Evolutionary conservation across 2,113 vertebrate species (phyloP), one percentile per base, ranked within the genome.

Genomic region (Dolichotis patagonum): DNA sequence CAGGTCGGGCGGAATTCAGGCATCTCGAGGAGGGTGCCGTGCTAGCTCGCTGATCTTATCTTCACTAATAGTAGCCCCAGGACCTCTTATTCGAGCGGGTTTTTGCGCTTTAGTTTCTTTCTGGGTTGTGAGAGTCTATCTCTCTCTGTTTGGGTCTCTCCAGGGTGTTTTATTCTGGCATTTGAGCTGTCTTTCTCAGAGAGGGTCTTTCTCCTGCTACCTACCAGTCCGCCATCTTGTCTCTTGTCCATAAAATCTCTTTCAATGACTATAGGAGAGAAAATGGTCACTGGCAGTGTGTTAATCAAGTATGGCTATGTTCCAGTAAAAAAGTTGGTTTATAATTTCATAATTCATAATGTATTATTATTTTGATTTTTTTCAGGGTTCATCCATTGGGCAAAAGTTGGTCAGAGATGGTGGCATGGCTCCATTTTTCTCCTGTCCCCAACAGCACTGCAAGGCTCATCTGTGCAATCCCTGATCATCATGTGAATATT

Each of bases 401-500:
- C 2, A 41, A 56, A 65, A 82, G n/a, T 35, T 62, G 54, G 16
- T 65, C 89, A 81, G 54, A 65, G 22, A 46, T 26, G 16, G 67
- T 7, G 41, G 14, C 13, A 11, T 28, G 1, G 16, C 62, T 38
- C 38, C n/a, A 28, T 30, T 46, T 19, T 78, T 35, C 35, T 83
- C 43, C 41, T 14, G 24, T 77, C 28, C 13, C 35, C 30, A 30
- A 49, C 11, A 43, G n/a, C 0, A 20, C 54, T 19, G n/a, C 32
- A 0, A 0, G 7, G 13, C 2, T 38, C 52, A 10, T 24, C 43
- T 14, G 16, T 26, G n/a, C 7, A 10, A 30, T 14, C 22, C 20
- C 26, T 13, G 38, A 75, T 38, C 10, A 14, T 14, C 9, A 3
- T 30, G 5, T 1, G 11, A 67, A 9, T 26, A 5, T 11, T 20